Evolutionary conservation across 2,113 vertebrate genomes (phyloP), one percentile per base, ranked within the genome.

Genomic region (Anhinga rufa): DNA sequence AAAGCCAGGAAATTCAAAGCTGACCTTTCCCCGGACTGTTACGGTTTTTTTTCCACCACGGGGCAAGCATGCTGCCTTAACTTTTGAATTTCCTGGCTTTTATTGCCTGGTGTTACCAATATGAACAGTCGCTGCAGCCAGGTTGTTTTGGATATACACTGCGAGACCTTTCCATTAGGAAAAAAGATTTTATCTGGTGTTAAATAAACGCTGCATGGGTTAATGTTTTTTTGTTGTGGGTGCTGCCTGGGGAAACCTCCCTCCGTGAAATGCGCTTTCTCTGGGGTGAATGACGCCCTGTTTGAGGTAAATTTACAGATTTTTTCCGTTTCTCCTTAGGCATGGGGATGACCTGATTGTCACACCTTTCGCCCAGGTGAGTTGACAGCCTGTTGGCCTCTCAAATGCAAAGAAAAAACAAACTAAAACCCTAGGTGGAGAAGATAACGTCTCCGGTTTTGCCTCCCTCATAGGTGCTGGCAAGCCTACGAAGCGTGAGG

Each of bases 321-420:
- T 90, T 81, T 69, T 74, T 86, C 61, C 21, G 9, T 96, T 97
- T 93, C 79, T 90, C 96, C 95, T 9, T 93, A 99, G 99, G 97
- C 99, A 99, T 8, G 98, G 98, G 36, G 99, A 99, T 68, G 99
- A 99, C 98, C 95, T 99, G 98, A 99, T 99, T 16, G 99, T 99
- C 92, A 99, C 99, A 38, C 99, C 99, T 4, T 99, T 99, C 60
- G 99, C 99, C 42, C 99, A 99, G 98, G 98, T 98, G 94, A n/a
- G 96, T 96, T 20, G 19, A 12, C 14, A 72, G 18, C 31, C 3
- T 3, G 3, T 52, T 22, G 16, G 12, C 64, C 22, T 52, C 36
- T 64, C 7, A 28, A 64, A 46, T 6, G 12, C 17, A 16, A n/a
- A n/a, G 29, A 17, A 36, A 13, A 29, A 31, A 17, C 10, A 58